Evolutionary conservation across 2,797 vertebrate species (phyloP).

Genomic region (Cryptoblepharus egeriae): DNA sequence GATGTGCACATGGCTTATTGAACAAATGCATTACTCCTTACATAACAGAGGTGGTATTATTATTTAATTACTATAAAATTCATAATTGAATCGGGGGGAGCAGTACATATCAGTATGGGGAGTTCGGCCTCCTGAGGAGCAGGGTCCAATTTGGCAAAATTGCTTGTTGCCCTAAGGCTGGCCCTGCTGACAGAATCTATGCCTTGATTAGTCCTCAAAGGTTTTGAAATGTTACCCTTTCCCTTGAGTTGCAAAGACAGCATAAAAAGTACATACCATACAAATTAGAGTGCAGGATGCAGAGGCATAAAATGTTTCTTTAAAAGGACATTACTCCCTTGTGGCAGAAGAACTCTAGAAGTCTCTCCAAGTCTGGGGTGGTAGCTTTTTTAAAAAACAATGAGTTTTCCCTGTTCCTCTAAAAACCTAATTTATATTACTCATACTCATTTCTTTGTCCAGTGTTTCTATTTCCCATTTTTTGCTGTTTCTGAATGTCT

Average conservation of each 20-base stretch:
- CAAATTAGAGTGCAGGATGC: constrained; percentile 8
- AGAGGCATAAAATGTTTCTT: constrained; percentile 15
- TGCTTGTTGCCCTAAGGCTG: no score
- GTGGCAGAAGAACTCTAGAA: constrained; percentile 2
- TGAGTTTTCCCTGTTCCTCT: not conserved
- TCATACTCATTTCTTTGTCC: not conserved
- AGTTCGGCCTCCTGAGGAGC: no score
- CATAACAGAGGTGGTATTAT: no score
- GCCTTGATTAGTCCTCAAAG: not conserved
- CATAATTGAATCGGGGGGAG: no score
- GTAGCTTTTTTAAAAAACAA: not conserved
- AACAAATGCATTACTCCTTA: no score
- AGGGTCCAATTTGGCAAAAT: no score
- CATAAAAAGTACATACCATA: constrained; percentile 15
- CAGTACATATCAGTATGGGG: no score
- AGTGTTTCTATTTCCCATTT: not conserved
- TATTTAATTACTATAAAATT: no score
- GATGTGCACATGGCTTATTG: no score
- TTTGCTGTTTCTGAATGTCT: not conserved
- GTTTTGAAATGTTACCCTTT: not conserved
- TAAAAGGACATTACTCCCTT: constrained; percentile 10
- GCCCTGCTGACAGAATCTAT: not conserved
- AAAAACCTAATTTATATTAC: not conserved
- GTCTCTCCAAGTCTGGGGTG: not conserved
- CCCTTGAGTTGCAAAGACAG: not conserved